Base-by-base conservation (phyloP, 2,888 invertebrate species). In the Spilarctia lutea region DNA sequence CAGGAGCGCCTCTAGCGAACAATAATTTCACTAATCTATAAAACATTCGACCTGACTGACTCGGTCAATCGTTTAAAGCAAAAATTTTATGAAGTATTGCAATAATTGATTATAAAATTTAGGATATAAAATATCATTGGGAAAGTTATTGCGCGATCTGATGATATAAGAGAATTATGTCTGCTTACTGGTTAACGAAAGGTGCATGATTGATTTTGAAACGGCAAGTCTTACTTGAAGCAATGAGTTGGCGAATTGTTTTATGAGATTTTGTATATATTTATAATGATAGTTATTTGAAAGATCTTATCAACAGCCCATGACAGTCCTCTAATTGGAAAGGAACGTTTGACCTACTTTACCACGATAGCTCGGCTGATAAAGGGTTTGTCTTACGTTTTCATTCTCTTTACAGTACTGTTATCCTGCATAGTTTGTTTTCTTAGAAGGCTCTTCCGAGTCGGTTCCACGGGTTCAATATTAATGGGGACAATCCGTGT, bases 111-210 rank as follows among this genome's bases (percentile, higher is more conserved):
- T 70, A 60, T 71, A 65, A 71, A 27, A 67, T 72, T 67, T 72
- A 56, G 67, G 52, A 72, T 39, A 39, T 35, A 60, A 30, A 67
- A 52, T 35, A 35, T 30, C 0, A 52, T 56, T 72, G 52, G 39
- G 67, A 67, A 68, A 68, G 42, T 65, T 68, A 69, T 69, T 73
- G 68, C 73, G 68, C n/a, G 68, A 3, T 35, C 1, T 13, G 45
- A 39, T 73, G 73, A 73, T 73, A 65, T 73, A 73, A 73, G 45
- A 48, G 33, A 33, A 42, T 72, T 52, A 30, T 42, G 42, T 30
- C 66, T 52, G 45, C 48, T 56, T n/a, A 27, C 35, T 33, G 10
- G 63, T 45, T 16, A 65, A 18, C 65, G 68, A 65, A 52, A 65
- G 65, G 73, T 30, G 20, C 24, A 39, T 52, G n/a, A 68, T 69